Conservation (phyloP, 2,113 vertebrate species). For the Eira barbara region DNA sequence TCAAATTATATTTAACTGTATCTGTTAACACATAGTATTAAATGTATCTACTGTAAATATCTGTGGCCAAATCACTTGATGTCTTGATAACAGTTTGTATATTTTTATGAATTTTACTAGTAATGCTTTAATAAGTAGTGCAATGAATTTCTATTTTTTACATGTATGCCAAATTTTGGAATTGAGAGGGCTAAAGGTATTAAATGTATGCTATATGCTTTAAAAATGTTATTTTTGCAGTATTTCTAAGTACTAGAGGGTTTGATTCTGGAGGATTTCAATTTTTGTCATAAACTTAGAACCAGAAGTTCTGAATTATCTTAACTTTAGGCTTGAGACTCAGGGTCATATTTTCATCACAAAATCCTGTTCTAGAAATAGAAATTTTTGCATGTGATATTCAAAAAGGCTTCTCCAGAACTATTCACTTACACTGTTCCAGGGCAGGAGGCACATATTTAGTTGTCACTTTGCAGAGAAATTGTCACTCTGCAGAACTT, state of each 20-base stretch:
- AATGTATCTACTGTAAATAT: slow-evolving; percentile 89
- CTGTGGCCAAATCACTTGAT: slow-evolving; percentile 95
- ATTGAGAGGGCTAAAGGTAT: slow-evolving; percentile 92
- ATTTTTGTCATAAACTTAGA: neutral
- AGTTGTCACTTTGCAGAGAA: neutral
- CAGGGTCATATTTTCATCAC: neutral
- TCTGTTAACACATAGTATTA: slow-evolving; percentile 91
- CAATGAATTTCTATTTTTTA: slow-evolving; percentile 92
- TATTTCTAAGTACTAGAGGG: neutral
- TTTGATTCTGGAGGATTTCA: neutral
- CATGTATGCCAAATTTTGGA: slow-evolving; percentile 89
- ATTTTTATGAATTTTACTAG: slow-evolving; percentile 96
- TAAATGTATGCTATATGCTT: slow-evolving; percentile 94
- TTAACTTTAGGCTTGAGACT: neutral
- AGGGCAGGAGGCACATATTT: neutral
- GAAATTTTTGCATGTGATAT: neutral
- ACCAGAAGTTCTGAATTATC: neutral
- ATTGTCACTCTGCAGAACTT: neutral
- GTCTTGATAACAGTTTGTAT: slow-evolving; percentile 94
- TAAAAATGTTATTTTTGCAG: neutral
- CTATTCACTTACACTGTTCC: neutral
- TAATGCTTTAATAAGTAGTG: slow-evolving; percentile 94
- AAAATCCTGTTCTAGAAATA: neutral
- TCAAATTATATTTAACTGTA: slow-evolving; percentile 82
- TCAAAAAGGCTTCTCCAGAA: neutral